Conservation (phyloP, 2,797 vertebrate species). For the Diplodus sargus region DNA sequence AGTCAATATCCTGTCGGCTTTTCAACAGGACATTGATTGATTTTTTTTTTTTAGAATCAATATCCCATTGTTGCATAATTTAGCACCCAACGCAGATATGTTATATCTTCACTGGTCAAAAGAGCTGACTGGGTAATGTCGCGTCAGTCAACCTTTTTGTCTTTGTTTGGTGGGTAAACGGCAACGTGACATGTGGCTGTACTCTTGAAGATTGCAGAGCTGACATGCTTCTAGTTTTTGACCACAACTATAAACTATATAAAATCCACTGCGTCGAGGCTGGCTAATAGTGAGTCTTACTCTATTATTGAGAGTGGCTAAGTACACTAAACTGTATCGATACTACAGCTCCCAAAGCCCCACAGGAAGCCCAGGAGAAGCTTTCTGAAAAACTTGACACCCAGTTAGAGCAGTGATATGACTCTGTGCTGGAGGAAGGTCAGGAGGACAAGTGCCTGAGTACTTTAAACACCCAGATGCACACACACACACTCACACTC, state of each 20-base stretch:
- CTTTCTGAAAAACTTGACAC: constrained; percentile 65
- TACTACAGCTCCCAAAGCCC: constrained; percentile 39
- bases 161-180: constrained; percentile 1
- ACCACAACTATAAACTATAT: background rate
- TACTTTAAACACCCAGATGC: constrained; percentile 60
- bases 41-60: constrained; percentile 38
- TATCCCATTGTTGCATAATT: constrained; percentile 52
- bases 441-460: constrained; percentile 67
- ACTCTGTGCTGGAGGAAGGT: constrained; percentile 47
- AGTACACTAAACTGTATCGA: constrained; percentile 14
- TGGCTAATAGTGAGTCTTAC: background rate
- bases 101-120: constrained; percentile 1
- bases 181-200: background rate
- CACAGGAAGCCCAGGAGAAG: constrained; percentile 68
- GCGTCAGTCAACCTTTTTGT: background rate
- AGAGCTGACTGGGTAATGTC: constrained; percentile 14
- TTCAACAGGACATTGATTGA: constrained; percentile 35
- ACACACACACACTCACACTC: constrained; percentile 27
- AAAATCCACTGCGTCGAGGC: background rate
- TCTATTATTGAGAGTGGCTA: constrained; percentile 12
- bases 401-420: constrained; percentile 52
- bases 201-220: background rate
- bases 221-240: background rate
- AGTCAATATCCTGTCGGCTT: constrained; percentile 31
- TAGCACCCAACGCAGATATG: background rate